Evolutionary conservation across 1,140 invertebrate species (phyloP).

Genomic region (Nasonia vitripennis): DNA sequence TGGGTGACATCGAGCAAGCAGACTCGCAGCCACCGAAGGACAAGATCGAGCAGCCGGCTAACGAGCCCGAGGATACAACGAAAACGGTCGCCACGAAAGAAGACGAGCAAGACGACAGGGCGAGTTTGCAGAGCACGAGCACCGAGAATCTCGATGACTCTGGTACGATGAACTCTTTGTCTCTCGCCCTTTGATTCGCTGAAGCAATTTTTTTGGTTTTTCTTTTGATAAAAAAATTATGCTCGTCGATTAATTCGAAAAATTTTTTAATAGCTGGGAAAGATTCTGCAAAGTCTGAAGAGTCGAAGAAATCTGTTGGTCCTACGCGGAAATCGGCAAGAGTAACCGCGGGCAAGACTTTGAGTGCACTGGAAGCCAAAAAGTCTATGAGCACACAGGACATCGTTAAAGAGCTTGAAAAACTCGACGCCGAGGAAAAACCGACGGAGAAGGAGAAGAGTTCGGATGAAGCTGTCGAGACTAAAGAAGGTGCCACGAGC

Average conservation of each 20-base stretch:
- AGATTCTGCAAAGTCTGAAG: constrained; percentile 14
- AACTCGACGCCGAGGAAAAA: constrained; percentile 43
- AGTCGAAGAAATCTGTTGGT: constrained; percentile 20
- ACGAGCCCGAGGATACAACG: constrained; percentile 2
- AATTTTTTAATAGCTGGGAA: constrained; percentile 4
- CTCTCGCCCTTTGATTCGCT: background rate
- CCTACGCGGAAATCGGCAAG: constrained; percentile 46
- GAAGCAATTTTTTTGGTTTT: background rate
- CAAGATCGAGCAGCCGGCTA: constrained; percentile 34
- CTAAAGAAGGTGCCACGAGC: constrained; percentile 14
- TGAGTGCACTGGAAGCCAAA: background rate
- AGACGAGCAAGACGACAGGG: background rate
- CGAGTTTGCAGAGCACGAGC: constrained; percentile 26
- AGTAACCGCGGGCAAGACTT: constrained; percentile 6
- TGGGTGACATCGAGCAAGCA: constrained; percentile 68
- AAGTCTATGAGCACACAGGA: constrained; percentile 33
- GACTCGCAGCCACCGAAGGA: constrained; percentile 47
- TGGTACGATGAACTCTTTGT: background rate
- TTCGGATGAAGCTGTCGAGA: constrained; percentile 43
- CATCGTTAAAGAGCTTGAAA: constrained; percentile 41
- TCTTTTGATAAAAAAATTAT: background rate
- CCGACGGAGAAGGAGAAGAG: constrained; percentile 55
- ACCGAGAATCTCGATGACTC: constrained; percentile 24
- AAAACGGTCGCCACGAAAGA: background rate
- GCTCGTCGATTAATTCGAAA: background rate